Evolutionary conservation across 2,888 invertebrate genomes (phyloP).

Genomic region (Hetaerina titia): DNA sequence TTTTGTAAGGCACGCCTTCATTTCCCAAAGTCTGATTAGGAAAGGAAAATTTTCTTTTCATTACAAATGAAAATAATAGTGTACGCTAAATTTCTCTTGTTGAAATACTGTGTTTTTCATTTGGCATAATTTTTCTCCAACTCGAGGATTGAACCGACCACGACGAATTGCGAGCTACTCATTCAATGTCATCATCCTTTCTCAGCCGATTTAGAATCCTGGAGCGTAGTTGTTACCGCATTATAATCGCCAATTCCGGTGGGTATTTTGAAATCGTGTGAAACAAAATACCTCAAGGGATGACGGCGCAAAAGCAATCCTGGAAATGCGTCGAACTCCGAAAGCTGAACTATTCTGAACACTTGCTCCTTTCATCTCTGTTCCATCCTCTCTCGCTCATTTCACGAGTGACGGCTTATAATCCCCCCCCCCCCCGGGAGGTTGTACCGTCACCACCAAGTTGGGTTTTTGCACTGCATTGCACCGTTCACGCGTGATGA

Average conservation of each 20-base stretch:
- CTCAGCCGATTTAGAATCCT: background rate
- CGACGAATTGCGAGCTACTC: background rate
- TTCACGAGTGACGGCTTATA: background rate
- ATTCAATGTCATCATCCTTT: slow-evolving; percentile 7
- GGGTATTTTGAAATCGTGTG: background rate
- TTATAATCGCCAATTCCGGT: background rate
- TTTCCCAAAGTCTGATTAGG: no score
- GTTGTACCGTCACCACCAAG: background rate
- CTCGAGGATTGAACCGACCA: no score
- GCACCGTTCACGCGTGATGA: background rate
- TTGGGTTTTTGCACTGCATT: background rate
- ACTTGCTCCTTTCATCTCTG: background rate
- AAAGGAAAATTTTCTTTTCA: no score
- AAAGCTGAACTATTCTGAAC: background rate
- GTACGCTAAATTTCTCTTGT: no score
- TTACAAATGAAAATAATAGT: no score
- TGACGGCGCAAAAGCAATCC: background rate
- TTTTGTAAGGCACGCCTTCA: no score
- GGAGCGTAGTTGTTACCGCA: background rate
- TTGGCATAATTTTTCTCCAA: no score
- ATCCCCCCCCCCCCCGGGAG: background rate
- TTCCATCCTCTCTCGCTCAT: background rate
- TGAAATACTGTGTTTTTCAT: no score
- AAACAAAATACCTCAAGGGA: background rate
- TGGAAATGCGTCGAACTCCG: background rate